Evolutionary conservation across 23 tunicate genomes (phyloP), one percentile per base, ranked within the genome.

Genomic region (Ascidia mentula): DNA sequence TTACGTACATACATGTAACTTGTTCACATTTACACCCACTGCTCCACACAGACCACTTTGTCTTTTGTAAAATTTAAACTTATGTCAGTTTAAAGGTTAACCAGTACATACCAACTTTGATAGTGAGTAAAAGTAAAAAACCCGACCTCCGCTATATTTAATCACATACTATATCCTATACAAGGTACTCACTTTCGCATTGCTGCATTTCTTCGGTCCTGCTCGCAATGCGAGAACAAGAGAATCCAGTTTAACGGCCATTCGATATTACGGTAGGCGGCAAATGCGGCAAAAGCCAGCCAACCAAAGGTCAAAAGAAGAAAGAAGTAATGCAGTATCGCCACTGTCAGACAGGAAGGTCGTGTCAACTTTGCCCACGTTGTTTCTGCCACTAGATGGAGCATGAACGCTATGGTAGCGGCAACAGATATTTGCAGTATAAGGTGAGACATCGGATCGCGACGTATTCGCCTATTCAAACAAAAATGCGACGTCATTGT

Each of bases 281-380:
- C 73, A 32, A 60, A 79, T 0, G 74, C 69, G 20, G 34, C 38
- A 18, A 60, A 24, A 13, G 74, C 70, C 8, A 79, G 18, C 73
- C 74, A 79, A 1, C 32, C 83, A 65, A 60, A 35, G 1, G 42
- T 18, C 36, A 79, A 18, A 34, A 60, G 18, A 18, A 65, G 35
- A 32, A 79, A 60, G 33, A 79, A 32, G 46, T 79, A 74, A 22
- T 79, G 83, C 31, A 79, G 59, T 3, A 74, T 30, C 0, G 83
- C 83, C 3, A 79, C 35, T 6, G 61, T 74, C 32, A 79, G 83
- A 45, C 83, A 79, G 39, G 35, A 45, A n/a, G 74, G 0, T 17
- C 83, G 83, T 60, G 83, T 39, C 35, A 79, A 46, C 6, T 45
- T 79, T 17, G 39, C 74, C 83, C 83, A 79, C 35, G 42, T 60